A percentile compares a stretch with the other conserved stretches of the same genome.
Evolutionary conservation across 2,888 invertebrate genomes (phyloP).

Genomic region (Chymomyza amoena): DNA sequence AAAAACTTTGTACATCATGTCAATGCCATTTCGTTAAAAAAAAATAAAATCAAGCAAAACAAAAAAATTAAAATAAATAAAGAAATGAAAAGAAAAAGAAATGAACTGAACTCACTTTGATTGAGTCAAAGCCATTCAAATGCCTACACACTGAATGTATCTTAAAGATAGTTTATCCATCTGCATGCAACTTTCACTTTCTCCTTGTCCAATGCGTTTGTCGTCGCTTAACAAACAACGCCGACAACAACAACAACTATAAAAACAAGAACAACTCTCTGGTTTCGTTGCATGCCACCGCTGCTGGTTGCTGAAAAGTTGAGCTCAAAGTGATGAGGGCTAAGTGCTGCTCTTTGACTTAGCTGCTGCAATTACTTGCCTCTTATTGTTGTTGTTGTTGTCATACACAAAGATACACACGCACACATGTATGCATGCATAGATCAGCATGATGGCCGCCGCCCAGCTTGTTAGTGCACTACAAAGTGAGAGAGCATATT

Average conservation of each 20-base stretch:
- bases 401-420: background rate
- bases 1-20: background rate
- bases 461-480: background rate
- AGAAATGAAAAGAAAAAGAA: background rate
- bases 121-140: background rate
- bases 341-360: background rate
- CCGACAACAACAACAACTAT: background rate
- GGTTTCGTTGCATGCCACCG: background rate
- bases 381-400: background rate
- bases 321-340: background rate
- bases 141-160: background rate
- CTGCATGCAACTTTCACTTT: conserved; percentile 49
- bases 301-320: background rate
- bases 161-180: background rate
- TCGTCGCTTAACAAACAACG: background rate
- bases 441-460: background rate
- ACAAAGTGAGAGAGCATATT: background rate
- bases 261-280: background rate
- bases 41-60: background rate
- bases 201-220: background rate
- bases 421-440: background rate
- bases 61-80: background rate
- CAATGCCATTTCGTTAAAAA: background rate
- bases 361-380: background rate
- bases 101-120: background rate